These are phyloP conservation scores for Gibbula magus DNA, from an alignment of 2,888 invertebrate species.

Conservation along the genomic window DNA sequence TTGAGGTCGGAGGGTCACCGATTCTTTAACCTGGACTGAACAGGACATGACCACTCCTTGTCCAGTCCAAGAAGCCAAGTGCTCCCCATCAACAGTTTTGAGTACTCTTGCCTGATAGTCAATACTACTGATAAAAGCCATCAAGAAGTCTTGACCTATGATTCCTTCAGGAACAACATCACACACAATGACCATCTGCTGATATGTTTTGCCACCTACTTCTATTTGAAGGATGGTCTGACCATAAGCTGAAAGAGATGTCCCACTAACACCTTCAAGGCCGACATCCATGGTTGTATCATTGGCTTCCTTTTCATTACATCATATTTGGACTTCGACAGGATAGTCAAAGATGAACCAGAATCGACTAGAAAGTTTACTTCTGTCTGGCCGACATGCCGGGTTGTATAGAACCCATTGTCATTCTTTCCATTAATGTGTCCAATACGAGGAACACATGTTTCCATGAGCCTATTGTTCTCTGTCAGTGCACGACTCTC, in stretches of 20 bases:
- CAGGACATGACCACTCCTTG: background rate
- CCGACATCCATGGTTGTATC: too few relatives aligned
- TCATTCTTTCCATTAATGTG: background rate
- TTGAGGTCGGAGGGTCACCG: background rate
- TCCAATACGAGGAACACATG: background rate
- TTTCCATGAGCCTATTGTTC: background rate
- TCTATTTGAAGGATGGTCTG: background rate
- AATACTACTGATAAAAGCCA: background rate
- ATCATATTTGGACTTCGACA: conserved; percentile 23
- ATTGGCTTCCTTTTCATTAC: background rate
- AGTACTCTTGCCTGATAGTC: background rate
- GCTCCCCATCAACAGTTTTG: too few relatives aligned
- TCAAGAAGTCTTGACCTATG: conserved; percentile 1
- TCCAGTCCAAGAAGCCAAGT: too few relatives aligned
- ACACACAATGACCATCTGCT: background rate
- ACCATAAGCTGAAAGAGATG: background rate
- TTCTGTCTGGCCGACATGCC: background rate
- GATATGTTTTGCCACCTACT: background rate
- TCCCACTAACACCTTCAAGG: too few relatives aligned
- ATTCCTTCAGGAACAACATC: background rate
- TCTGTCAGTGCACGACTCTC: background rate
- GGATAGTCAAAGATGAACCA: conserved; percentile 27
- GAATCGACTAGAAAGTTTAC: conserved; percentile 30
- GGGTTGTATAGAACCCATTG: conserved; percentile 11
- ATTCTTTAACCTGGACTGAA: background rate